These are phyloP conservation scores for Pectinophora gossypiella DNA, from an alignment of 1,140 invertebrate genomes.

Conservation along the genomic window DNA sequence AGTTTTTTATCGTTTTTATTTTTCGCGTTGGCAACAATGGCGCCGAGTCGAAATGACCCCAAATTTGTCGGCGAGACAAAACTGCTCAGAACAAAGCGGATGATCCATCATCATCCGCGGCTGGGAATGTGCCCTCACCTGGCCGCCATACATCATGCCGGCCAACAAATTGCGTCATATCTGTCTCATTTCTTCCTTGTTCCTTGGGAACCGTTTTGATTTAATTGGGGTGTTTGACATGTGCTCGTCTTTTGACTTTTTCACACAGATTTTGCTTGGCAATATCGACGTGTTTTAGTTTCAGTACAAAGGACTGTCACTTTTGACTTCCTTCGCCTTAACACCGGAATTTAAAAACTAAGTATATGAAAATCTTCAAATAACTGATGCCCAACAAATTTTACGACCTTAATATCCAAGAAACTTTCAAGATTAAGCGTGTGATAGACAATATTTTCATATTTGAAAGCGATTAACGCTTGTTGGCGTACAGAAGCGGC, in stretches of 20 bases:
- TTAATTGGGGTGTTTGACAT: neutral
- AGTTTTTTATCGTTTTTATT: too few species aligned
- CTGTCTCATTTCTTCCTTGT: neutral
- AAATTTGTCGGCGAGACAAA: conserved; percentile 61
- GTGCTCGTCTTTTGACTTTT: too few species aligned
- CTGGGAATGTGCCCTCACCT: conserved; percentile 62
- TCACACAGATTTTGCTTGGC: too few species aligned
- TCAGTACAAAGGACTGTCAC: too few species aligned
- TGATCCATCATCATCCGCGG: conserved; percentile 69
- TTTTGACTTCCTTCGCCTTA: too few species aligned
- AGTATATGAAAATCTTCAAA: too few species aligned
- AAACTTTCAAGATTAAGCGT: conserved; percentile 13
- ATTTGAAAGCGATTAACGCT: conserved; percentile 47
- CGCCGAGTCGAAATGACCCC: conserved; percentile 43
- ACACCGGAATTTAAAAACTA: too few species aligned
- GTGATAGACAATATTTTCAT: conserved; percentile 46
- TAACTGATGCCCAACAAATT: too few species aligned
- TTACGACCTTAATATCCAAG: too few species aligned
- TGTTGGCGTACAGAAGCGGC: conserved; percentile 42
- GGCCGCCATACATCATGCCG: conserved; percentile 51
- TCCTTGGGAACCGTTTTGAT: conserved; percentile 7
- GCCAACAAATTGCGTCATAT: conserved; percentile 33
- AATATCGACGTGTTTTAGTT: neutral
- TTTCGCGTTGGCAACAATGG: conserved; percentile 17
- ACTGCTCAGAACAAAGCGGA: conserved; percentile 44